Evolutionary conservation across 1,140 invertebrate species (phyloP).

Genomic region (Bilobella aurantiaca): DNA sequence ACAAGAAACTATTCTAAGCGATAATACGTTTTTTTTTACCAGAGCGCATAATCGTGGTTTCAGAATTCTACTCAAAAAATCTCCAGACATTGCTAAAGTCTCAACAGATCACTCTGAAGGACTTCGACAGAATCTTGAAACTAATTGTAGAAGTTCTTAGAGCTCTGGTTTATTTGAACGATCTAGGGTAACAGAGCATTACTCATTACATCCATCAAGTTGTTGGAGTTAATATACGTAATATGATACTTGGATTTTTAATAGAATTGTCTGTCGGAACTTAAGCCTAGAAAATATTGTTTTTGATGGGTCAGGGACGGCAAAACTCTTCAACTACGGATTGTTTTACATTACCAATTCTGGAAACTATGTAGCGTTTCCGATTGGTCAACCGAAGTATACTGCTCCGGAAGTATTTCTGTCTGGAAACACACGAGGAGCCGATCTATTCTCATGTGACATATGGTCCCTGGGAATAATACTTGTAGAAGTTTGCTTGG

Average conservation of each 20-base stretch:
- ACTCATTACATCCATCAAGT: neutral
- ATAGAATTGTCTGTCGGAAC: constrained; percentile 62
- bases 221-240: neutral
- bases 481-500: constrained; percentile 61
- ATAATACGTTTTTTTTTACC: too few relatives aligned
- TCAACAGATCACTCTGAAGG: constrained; percentile 35
- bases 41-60: constrained; percentile 82
- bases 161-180: constrained; percentile 63
- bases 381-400: constrained; percentile 78
- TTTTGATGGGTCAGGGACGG: constrained; percentile 55
- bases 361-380: constrained; percentile 78
- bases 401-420: constrained; percentile 74
- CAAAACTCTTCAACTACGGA: constrained; percentile 86
- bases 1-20: too few relatives aligned
- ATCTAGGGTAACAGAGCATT: constrained; percentile 40
- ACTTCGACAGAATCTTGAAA: constrained; percentile 48
- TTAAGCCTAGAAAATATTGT: constrained; percentile 75
- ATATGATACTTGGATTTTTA: neutral
- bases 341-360: constrained; percentile 79
- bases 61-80: constrained; percentile 68
- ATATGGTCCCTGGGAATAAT: constrained; percentile 86
- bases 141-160: constrained; percentile 59
- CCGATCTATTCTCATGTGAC: constrained; percentile 47
- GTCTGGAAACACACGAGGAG: constrained; percentile 39
- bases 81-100: constrained; percentile 37